Conservation (phyloP, 2,113 vertebrate species). For the Alectura lathami region DNA sequence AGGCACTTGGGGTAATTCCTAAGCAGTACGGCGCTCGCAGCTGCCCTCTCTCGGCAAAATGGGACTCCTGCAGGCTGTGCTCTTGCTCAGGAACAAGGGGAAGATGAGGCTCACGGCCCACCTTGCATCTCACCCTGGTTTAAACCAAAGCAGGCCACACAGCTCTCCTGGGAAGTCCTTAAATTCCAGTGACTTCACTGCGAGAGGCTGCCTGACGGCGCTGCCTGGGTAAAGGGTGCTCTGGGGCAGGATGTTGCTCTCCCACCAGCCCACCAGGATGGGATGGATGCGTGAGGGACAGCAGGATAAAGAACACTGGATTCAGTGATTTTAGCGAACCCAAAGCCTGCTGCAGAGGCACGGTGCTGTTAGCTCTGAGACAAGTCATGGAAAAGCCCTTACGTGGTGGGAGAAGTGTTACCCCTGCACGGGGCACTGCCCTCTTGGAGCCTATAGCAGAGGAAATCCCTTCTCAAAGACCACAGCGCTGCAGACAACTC, state of each 20-base stretch:
- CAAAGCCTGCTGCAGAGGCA: neutral
- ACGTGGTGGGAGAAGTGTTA: neutral
- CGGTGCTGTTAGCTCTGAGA: neutral
- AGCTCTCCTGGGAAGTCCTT: accelerated
- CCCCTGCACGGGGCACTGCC: neutral
- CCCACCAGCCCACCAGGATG: neutral
- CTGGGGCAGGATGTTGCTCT: accelerated
- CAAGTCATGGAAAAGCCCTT: neutral
- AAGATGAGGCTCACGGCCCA: neutral
- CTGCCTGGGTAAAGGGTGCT: accelerated
- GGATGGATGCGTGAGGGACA: too few relatives aligned
- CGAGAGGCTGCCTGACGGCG: neutral
- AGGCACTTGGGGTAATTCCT: accelerated
- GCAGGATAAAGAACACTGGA: neutral
- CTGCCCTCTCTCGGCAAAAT: neutral
- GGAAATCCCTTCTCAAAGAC: neutral
- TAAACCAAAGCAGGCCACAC: neutral
- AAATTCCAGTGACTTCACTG: accelerated
- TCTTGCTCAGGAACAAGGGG: accelerated
- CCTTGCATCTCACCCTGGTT: accelerated
- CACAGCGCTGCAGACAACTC: neutral
- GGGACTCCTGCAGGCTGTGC: neutral
- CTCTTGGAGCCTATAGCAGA: neutral
- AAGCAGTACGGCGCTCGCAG: neutral
- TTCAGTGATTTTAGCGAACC: neutral